Evolutionary conservation across 2,113 vertebrate genomes (phyloP).

Genomic region (Dendrocopos noguchii): DNA sequence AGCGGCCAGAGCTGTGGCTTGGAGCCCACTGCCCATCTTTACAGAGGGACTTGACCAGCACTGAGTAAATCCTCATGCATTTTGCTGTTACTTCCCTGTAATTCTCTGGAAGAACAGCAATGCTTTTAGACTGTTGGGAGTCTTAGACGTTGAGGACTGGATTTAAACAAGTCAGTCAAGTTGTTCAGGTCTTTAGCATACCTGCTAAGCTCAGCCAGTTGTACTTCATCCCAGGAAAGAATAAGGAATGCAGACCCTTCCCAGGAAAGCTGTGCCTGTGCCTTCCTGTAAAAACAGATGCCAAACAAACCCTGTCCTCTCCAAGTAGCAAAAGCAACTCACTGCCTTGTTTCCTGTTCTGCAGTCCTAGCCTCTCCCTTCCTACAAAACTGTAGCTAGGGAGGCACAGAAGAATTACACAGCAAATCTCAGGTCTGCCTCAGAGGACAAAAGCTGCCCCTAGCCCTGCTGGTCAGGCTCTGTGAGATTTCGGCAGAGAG

Average conservation of each 20-base stretch:
- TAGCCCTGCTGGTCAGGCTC: background rate
- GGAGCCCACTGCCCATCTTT: background rate
- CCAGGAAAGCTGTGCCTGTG: background rate
- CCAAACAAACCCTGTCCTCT: background rate
- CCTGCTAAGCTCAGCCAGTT: background rate
- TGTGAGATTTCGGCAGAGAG: background rate
- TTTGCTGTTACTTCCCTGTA: background rate
- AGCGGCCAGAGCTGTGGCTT: background rate
- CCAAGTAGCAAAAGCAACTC: background rate
- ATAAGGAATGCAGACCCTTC: background rate
- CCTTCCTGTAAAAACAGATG: background rate
- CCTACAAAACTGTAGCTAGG: background rate
- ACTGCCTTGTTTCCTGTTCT: background rate
- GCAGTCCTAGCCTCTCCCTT: background rate
- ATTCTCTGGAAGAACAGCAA: background rate
- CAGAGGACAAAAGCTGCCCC: background rate
- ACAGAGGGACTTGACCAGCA: background rate
- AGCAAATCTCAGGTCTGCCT: background rate
- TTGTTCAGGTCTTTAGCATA: background rate
- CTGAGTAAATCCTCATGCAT: background rate
- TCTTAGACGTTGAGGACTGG: background rate
- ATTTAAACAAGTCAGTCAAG: slow-evolving; percentile 10
- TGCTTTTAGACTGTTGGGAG: background rate
- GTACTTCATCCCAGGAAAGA: slow-evolving; percentile 1
- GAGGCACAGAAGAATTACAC: background rate